Percentiles rank a stretch among this genome's conserved stretches.
phyloP scores from a whole-genome alignment of 2,888 invertebrate genomes.

The Myopa testacea region DNA sequence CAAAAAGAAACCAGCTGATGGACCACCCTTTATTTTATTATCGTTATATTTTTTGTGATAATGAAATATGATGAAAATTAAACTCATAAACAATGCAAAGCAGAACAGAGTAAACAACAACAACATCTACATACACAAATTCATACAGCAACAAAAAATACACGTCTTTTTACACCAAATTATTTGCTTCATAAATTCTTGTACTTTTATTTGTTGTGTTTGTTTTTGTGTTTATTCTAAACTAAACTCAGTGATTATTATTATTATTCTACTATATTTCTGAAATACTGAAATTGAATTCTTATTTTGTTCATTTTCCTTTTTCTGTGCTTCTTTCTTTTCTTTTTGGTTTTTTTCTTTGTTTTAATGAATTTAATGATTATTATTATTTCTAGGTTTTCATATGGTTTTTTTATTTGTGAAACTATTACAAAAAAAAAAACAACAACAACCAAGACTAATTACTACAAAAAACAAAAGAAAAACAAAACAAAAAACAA shows the following conservation, averaged over 20 bases:
- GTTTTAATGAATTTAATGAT: background rate
- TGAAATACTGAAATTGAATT: background rate
- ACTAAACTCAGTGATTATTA: background rate
- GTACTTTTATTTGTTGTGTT: background rate
- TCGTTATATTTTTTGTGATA: background rate
- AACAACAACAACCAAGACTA: constrained; percentile 38
- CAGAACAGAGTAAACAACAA: background rate
- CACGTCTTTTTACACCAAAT: background rate
- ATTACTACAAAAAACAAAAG: constrained; percentile 31
- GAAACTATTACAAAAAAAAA: constrained; percentile 8
- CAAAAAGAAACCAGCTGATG: background rate
- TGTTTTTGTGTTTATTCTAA: background rate
- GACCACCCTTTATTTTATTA: background rate
- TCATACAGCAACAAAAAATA: background rate
- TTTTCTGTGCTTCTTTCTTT: background rate
- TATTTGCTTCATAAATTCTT: background rate
- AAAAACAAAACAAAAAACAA: constrained; percentile 31
- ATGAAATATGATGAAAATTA: background rate
- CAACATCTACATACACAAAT: background rate
- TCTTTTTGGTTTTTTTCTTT: background rate
- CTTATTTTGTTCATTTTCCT: background rate
- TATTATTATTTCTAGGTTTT: constrained; percentile 5
- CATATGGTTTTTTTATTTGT: background rate
- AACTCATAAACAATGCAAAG: background rate
- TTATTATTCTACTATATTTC: background rate